Base-by-base conservation (phyloP, 2,797 vertebrate genomes). In the Pteronotus mesoamericanus region DNA sequence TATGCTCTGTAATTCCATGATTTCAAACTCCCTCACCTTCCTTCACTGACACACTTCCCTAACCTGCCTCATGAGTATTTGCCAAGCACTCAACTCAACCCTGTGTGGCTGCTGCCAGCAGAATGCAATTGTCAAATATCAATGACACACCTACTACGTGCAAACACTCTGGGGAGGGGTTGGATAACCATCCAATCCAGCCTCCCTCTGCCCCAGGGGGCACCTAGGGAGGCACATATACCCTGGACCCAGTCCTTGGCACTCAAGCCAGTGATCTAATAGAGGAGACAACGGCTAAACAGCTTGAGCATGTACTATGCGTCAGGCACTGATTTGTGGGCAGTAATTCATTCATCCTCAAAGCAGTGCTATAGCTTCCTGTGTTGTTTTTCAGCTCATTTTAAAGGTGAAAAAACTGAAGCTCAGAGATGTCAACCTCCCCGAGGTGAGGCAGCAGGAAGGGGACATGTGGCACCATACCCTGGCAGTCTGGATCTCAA, bases 371-470 rank as follows among this genome's bases (percentile, higher is more conserved):
- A 14, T 37, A n/a, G n/a, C 53, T 48, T 59, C 51, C 55, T 19
- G 78, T 7, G 26, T 55, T 86, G 37, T 29, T 61, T 19, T 66
- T 68, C 68, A 64, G 42, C 53, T 61, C 37, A 71, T 80, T 92
- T 94, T 55, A 71, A 86, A 94, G 55, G 19, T 86, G 68, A 86
- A 51, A 97, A 93, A 85, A 95, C n/a, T 68, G n/a, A 96, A 91
- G 69, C 32, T 64, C 59, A 6, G 59, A 15, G 12, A 32, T 64
- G 59, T 29, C 29, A 64, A 42, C 18, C 85, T 95, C 24, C 57
- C 66, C 6, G 4, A 72, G 39, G 18, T 74, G 29, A 91, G 46
- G 85, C 24, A 26, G 39, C 24, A 96, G 64, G 75, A 64, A 92
- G 34, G 22, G 46, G 19, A 51, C 46, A 55, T 51, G n/a, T 22